Evolutionary conservation across 2,797 vertebrate genomes (phyloP).

Genomic region (Silurus lanzhouensis): DNA sequence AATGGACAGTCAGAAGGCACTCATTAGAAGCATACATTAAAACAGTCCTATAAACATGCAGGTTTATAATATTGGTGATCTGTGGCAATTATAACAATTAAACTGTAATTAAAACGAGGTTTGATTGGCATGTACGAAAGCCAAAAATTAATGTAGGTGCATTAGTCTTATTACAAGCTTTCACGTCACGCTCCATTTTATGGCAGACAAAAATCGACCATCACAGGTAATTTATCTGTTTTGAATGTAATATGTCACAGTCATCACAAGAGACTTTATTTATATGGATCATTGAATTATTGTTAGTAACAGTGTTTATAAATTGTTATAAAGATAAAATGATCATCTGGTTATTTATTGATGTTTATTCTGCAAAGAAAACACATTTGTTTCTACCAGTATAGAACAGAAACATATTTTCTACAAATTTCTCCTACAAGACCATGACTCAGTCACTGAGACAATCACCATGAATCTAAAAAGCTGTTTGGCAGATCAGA

Average conservation of each 20-base stretch:
- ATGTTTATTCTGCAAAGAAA: neutral
- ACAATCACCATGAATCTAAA: slow-evolving; percentile 32
- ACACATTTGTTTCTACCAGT: neutral
- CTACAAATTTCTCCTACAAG: neutral
- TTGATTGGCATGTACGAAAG: no score
- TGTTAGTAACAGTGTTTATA: neutral
- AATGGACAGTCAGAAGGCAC: no score
- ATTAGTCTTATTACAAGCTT: no score
- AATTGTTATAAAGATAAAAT: neutral
- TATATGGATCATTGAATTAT: neutral
- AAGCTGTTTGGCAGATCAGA: slow-evolving; percentile 34
- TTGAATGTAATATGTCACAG: neutral
- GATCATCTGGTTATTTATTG: neutral
- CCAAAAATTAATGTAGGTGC: no score
- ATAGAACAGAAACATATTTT: slow-evolving; percentile 4
- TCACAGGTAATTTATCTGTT: no score
- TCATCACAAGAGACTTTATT: neutral
- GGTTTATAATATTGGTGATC: no score
- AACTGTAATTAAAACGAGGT: no score
- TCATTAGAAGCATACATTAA: no score
- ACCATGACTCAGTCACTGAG: slow-evolving; percentile 12
- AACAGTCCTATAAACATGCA: no score
- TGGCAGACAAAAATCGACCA: no score
- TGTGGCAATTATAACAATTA: no score
- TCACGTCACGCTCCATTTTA: no score